phyloP scores from a whole-genome alignment of 2,113 vertebrate genomes.

The Pleuronectes platessa region DNA sequence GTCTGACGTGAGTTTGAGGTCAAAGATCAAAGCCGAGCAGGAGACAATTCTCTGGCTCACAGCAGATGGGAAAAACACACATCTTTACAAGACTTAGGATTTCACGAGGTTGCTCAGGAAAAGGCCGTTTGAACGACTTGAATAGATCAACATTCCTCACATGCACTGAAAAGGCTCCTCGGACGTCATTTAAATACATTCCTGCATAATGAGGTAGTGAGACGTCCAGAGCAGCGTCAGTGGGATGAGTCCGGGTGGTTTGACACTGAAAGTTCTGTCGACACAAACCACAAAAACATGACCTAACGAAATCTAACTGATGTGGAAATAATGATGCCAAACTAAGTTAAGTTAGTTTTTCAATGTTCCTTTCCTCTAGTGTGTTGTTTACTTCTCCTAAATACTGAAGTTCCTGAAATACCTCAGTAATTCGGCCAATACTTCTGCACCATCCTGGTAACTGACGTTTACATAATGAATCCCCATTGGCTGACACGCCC shows the following conservation, averaged over 20 bases:
- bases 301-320: too few relatives aligned
- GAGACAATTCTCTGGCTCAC: neutral
- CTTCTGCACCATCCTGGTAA: too few relatives aligned
- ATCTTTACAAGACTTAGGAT: neutral
- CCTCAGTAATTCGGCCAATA: too few relatives aligned
- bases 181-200: constrained; percentile 33
- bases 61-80: neutral
- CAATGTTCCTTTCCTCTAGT: too few relatives aligned
- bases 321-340: too few relatives aligned
- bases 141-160: constrained; percentile 42
- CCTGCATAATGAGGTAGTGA: constrained; percentile 23
- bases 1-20: too few relatives aligned
- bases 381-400: too few relatives aligned
- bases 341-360: too few relatives aligned
- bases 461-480: too few relatives aligned
- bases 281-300: too few relatives aligned
- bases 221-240: constrained; percentile 8
- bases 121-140: constrained; percentile 5
- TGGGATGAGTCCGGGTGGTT: constrained; percentile 1
- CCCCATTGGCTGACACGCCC: too few relatives aligned
- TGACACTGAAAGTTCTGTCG: neutral
- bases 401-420: too few relatives aligned
- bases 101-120: constrained; percentile 16
- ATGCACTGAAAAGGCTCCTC: constrained; percentile 3
- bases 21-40: neutral